These are phyloP conservation scores for zebrafish (Danio rerio) DNA, from an alignment of 2,113 vertebrate genomes.

Conservation along the genomic window GRCz12tu NC_133181.1:12432001-12432500, in stretches of 20 bases:
- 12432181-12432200: not conserved
- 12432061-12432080: conserved; percentile 97
- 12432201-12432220: not conserved
- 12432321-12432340: conserved; percentile 92
- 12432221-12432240: too few relatives aligned
- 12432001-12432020: not conserved
- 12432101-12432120: conserved; percentile 75
- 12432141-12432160: not conserved
- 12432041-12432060: conserved; percentile 88
- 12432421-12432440: not conserved
- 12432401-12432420: not conserved
- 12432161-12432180: not conserved
- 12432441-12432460: too few relatives aligned
- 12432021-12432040: conserved; percentile 7
- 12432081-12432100: conserved; percentile 87
- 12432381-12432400: not conserved
- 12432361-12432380: not conserved
- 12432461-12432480: too few relatives aligned
- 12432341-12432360: conserved; percentile 78
- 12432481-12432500: too few relatives aligned
- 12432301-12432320: conserved; percentile 95
- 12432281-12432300: conserved; percentile 84
- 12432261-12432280: too few relatives aligned
- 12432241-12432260: too few relatives aligned
- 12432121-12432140: not conserved